Conservation (phyloP, 2,888 invertebrate genomes). For the Cancer borealis region DNA sequence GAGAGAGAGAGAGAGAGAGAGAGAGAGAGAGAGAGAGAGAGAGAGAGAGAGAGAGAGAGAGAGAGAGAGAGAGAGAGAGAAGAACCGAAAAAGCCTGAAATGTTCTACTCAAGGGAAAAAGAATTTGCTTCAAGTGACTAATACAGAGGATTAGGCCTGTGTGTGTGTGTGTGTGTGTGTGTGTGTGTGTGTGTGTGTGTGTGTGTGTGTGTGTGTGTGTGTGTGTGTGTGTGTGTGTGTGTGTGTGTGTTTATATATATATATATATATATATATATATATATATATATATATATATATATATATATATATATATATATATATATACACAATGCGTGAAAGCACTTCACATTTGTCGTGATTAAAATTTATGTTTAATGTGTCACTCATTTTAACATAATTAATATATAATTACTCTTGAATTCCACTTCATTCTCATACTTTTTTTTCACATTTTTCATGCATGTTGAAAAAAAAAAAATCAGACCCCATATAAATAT, state of each 20-base stretch:
- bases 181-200: too few relatives aligned
- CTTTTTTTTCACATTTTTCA: not conserved
- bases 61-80: not conserved
- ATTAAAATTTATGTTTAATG: not conserved
- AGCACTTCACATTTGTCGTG: not conserved
- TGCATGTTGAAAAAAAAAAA: not conserved
- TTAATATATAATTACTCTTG: not conserved
- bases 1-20: not conserved
- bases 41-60: conserved; percentile 34
- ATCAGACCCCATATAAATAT: not conserved
- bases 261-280: too few relatives aligned
- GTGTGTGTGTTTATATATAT: too few relatives aligned
- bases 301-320: too few relatives aligned
- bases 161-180: too few relatives aligned
- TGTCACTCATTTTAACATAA: conserved; percentile 2
- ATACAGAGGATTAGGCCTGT: too few relatives aligned
- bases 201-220: too few relatives aligned
- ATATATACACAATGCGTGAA: not conserved
- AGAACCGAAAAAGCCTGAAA: not conserved
- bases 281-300: too few relatives aligned
- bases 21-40: conserved; percentile 37
- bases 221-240: too few relatives aligned
- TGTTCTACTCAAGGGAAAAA: not conserved
- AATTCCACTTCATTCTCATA: not conserved
- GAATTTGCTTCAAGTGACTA: not conserved